phyloP scores from a whole-genome alignment of 2,113 vertebrate genomes.

The Cryptomyrus ogoouensis region DNA sequence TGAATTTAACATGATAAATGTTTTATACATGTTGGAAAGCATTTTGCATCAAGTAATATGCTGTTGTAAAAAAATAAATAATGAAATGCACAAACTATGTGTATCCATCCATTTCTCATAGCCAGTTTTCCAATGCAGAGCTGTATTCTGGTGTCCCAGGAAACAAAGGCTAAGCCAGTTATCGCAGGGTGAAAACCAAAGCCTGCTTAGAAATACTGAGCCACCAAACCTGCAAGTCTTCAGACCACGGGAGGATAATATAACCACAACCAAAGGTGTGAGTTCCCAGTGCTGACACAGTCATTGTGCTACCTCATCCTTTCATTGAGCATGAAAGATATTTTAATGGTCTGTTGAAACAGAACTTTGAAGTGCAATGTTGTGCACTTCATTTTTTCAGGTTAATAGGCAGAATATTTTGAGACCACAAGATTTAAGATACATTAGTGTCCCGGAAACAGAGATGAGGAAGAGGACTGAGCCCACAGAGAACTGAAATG shows the following conservation, averaged over 20 bases:
- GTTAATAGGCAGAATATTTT: neutral
- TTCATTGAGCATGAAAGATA: neutral
- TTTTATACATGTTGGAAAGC: neutral
- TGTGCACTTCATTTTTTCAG: neutral
- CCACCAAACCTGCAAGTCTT: neutral
- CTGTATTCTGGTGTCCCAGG: neutral
- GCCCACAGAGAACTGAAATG: neutral
- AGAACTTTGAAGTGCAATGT: neutral
- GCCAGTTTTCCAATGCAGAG: neutral
- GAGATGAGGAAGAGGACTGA: neutral
- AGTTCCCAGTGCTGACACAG: neutral
- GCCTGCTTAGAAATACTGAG: neutral
- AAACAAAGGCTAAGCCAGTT: neutral
- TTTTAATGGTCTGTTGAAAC: neutral
- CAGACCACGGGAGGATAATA: neutral
- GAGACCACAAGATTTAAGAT: neutral
- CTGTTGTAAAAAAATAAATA: neutral
- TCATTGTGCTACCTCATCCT: neutral
- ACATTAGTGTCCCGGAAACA: neutral
- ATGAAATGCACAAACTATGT: neutral
- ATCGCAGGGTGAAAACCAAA: neutral
- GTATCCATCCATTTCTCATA: neutral
- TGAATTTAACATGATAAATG: neutral
- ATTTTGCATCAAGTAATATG: neutral
- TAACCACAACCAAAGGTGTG: neutral